These are phyloP conservation scores for Nanorana parkeri DNA, from an alignment of 2,113 vertebrate species.

Conservation along the genomic window DNA sequence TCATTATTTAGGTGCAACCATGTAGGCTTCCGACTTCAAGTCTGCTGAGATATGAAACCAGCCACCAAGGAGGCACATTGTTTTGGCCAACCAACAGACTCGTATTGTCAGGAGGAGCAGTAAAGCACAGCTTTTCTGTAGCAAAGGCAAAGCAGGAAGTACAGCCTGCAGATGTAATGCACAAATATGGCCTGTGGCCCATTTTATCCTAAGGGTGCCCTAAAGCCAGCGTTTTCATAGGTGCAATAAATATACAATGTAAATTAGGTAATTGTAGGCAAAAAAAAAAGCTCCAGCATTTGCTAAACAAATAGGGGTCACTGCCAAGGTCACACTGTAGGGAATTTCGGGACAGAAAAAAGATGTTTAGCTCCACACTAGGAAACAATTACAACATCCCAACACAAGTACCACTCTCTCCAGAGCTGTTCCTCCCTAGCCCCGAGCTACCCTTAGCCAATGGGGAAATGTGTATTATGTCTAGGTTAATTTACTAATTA, in stretches of 20 bases:
- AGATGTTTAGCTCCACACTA: conserved; percentile 77
- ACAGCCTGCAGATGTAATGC: too few relatives aligned
- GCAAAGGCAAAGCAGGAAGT: too few relatives aligned
- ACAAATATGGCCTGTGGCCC: too few relatives aligned
- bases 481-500: conserved; percentile 99
- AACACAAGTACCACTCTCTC: conserved; percentile 74
- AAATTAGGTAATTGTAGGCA: conserved; percentile 36
- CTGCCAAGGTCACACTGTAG: conserved; percentile 76
- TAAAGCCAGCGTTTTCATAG: too few relatives aligned
- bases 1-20: too few relatives aligned
- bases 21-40: too few relatives aligned
- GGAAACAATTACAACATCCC: conserved; percentile 75
- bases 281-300: conserved; percentile 68
- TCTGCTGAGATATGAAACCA: too few relatives aligned
- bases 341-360: conserved; percentile 80
- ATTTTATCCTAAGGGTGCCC: too few relatives aligned
- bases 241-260: conserved; percentile 5
- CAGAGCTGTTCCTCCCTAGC: conserved; percentile 73
- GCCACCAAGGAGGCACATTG: too few relatives aligned
- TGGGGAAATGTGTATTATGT: conserved; percentile 97
- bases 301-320: conserved; percentile 93
- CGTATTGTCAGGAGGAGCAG: too few relatives aligned
- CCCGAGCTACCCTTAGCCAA: conserved; percentile 82
- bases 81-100: too few relatives aligned
- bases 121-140: too few relatives aligned